These are phyloP conservation scores for Propithecus perrieri DNA, from an alignment of 2,797 vertebrate species.

Conservation along the genomic window DNA sequence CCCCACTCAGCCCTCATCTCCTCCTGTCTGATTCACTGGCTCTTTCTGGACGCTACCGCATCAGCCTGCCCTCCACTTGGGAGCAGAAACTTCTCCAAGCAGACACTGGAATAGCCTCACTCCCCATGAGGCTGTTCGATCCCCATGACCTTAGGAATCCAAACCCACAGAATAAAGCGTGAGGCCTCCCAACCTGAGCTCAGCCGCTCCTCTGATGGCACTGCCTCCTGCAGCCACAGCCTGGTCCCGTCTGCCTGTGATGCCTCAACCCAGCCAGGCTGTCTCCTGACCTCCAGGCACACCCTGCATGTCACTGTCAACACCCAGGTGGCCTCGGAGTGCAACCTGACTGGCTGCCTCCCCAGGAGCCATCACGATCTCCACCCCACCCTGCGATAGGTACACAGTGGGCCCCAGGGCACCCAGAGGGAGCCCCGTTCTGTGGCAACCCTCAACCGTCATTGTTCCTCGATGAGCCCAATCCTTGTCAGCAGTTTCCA, in stretches of 20 bases:
- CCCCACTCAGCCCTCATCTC: neutral
- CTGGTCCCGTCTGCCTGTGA: accelerated
- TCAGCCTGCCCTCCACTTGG: accelerated
- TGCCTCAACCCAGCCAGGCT: accelerated
- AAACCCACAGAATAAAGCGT: neutral
- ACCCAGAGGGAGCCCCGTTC: neutral
- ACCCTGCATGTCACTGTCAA: neutral
- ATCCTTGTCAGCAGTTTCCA: neutral
- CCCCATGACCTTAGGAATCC: neutral
- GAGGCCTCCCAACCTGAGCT: neutral
- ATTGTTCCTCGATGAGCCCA: accelerated
- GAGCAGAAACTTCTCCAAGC: neutral
- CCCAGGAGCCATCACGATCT: accelerated
- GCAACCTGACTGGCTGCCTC: too few relatives aligned
- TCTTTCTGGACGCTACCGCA: neutral
- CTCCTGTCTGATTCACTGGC: neutral
- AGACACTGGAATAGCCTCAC: accelerated
- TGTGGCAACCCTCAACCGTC: accelerated
- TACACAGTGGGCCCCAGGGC: neutral
- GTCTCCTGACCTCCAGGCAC: neutral
- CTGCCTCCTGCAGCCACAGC: accelerated
- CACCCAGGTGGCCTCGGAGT: neutral
- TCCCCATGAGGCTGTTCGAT: accelerated
- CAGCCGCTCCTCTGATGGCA: accelerated
- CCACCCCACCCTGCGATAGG: neutral